phyloP scores from a whole-genome alignment of 2,888 invertebrate species.

The Timandra comae region DNA sequence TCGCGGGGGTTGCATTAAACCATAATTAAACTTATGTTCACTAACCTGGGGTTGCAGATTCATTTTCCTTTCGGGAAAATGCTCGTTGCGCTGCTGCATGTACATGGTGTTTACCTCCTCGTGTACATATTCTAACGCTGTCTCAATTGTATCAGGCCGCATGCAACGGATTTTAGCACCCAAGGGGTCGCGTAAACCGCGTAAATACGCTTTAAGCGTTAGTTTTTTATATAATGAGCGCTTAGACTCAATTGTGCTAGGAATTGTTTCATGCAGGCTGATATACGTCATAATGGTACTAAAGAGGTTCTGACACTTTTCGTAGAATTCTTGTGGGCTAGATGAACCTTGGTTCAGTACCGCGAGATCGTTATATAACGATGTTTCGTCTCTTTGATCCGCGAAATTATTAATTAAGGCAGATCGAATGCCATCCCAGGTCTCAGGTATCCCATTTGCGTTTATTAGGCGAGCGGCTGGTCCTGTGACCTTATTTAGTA shows the following conservation, averaged over 20 bases:
- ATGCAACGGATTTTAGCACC: slow-evolving; percentile 26
- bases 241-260: slow-evolving; percentile 16
- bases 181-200: slow-evolving; percentile 20
- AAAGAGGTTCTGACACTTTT: slow-evolving; percentile 19
- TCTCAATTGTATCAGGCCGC: slow-evolving; percentile 21
- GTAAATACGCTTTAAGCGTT: slow-evolving; percentile 19
- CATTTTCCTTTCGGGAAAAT: background rate
- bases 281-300: slow-evolving; percentile 24
- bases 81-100: slow-evolving; percentile 15
- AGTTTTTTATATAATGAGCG: slow-evolving; percentile 19
- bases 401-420: slow-evolving; percentile 23
- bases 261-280: slow-evolving; percentile 16
- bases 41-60: background rate
- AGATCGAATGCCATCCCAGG: slow-evolving; percentile 18
- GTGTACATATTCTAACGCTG: slow-evolving; percentile 22
- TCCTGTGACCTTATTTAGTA: slow-evolving; percentile 11
- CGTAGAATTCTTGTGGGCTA: slow-evolving; percentile 23
- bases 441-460: slow-evolving; percentile 21
- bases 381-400: slow-evolving; percentile 22
- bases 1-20: slow-evolving; percentile 14
- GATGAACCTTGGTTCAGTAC: slow-evolving; percentile 14
- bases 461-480: slow-evolving; percentile 22
- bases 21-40: slow-evolving; percentile 12
- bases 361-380: slow-evolving; percentile 20
- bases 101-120: slow-evolving; percentile 22